Percentiles rank a stretch among this genome's conserved stretches.
Evolutionary conservation across 2,888 invertebrate species (phyloP).

Genomic region (Synergus laeviventris): DNA sequence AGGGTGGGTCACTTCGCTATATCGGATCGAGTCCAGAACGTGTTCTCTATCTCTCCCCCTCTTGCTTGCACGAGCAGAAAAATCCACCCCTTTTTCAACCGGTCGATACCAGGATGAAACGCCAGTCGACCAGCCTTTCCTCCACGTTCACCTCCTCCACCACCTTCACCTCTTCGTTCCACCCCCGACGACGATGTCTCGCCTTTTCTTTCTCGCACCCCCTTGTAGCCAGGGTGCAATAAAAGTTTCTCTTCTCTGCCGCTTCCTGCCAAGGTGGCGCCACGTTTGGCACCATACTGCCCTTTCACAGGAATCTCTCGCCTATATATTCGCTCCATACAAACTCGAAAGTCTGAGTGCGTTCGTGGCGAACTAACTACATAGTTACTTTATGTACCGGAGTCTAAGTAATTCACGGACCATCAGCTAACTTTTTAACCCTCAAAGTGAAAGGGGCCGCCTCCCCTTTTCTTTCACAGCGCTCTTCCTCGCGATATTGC

Average conservation of each 20-base stretch:
- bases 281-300: constrained; percentile 60
- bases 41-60: constrained; percentile 29
- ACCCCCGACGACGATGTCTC: constrained; percentile 59
- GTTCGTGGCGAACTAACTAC: constrained; percentile 34
- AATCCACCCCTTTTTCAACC: constrained; percentile 73
- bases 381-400: constrained; percentile 47
- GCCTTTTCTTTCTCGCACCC: constrained; percentile 53
- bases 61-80: constrained; percentile 60
- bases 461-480: constrained; percentile 22
- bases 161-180: constrained; percentile 51
- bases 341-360: constrained; percentile 32
- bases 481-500: constrained; percentile 6
- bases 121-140: constrained; percentile 59
- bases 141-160: constrained; percentile 58
- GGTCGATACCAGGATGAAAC: constrained; percentile 71
- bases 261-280: constrained; percentile 71
- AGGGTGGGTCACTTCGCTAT: constrained; percentile 30
- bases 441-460: constrained; percentile 62
- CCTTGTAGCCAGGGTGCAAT: constrained; percentile 33
- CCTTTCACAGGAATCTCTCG: not conserved
- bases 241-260: constrained; percentile 51
- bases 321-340: constrained; percentile 22
- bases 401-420: constrained; percentile 62
- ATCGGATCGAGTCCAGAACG: constrained; percentile 36
- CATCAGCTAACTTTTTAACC: constrained; percentile 65